Percentiles rank a stretch among this genome's conserved stretches.
Conservation (phyloP, 2,113 vertebrate species). For the Pantherophis guttatus region DNA sequence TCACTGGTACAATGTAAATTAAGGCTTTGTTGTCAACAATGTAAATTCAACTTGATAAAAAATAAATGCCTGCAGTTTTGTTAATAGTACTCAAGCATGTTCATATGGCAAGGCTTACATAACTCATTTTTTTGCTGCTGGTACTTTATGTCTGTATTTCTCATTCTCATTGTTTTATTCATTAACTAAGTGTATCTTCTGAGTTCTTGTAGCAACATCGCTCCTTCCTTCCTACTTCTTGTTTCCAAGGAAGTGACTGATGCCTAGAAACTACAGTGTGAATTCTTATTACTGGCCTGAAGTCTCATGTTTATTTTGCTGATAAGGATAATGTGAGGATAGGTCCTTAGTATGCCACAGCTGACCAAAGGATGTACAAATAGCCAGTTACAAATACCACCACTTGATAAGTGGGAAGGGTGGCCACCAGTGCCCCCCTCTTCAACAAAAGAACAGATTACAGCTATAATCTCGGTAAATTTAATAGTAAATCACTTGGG, state of each 20-base stretch:
- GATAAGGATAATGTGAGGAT: not conserved
- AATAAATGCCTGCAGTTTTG: conserved; percentile 12
- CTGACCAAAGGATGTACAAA: not conserved
- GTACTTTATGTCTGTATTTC: conserved; percentile 9
- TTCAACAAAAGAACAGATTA: not conserved
- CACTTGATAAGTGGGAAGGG: not conserved
- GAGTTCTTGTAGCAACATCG: not conserved
- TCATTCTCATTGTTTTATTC: conserved; percentile 4
- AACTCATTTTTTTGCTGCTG: conserved; percentile 1
- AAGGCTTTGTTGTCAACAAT: conserved; percentile 5
- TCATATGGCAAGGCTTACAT: not conserved
- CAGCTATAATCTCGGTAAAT: not conserved
- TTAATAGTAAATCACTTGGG: not conserved
- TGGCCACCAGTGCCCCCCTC: not conserved
- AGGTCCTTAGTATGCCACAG: not conserved
- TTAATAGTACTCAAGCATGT: conserved; percentile 9
- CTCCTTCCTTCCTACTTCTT: not conserved
- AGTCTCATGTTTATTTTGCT: not conserved
- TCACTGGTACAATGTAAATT: conserved; percentile 13
- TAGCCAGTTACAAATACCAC: not conserved
- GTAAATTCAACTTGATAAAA: conserved; percentile 11
- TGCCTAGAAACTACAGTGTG: not conserved
- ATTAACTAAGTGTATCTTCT: not conserved
- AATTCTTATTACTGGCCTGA: not conserved
- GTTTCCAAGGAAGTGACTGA: not conserved